Evolutionary conservation across 2,797 vertebrate genomes (phyloP).

Genomic region (Bovichtus diacanthus): DNA sequence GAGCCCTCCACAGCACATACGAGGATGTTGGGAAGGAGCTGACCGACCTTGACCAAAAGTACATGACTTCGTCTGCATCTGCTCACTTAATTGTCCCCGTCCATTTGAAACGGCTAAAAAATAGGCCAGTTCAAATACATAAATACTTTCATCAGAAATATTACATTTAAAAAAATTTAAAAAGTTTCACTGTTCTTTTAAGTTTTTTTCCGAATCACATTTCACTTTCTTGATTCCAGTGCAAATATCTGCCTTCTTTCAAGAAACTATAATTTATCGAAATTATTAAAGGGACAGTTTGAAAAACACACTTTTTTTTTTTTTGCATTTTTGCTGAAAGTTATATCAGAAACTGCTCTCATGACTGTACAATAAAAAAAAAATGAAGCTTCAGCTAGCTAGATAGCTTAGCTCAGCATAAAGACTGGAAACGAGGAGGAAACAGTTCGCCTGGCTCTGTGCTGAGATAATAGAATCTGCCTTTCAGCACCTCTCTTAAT

Average conservation of each 20-base stretch:
- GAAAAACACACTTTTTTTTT: not conserved
- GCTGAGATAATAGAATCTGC: slow-evolving; percentile 10
- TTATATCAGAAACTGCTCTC: not conserved
- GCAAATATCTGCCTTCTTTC: not conserved
- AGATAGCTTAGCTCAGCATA: slow-evolving; percentile 11
- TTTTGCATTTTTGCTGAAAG: not conserved
- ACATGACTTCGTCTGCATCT: slow-evolving; percentile 22
- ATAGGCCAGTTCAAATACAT: not conserved
- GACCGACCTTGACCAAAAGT: slow-evolving; percentile 86
- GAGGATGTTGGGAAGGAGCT: slow-evolving; percentile 83
- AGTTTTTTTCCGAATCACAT: not conserved
- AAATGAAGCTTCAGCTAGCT: not conserved
- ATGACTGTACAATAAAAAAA: not conserved
- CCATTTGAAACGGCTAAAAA: not conserved
- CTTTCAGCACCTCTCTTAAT: slow-evolving; percentile 14
- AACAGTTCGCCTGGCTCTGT: not conserved
- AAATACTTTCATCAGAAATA: not conserved
- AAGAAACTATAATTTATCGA: not conserved
- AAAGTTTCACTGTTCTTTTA: not conserved
- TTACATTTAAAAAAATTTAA: not conserved
- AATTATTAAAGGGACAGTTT: not conserved
- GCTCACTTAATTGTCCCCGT: not conserved
- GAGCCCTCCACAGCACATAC: slow-evolving; percentile 88
- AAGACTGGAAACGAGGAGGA: not conserved
- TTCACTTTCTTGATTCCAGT: not conserved